These are phyloP conservation scores for Callosobruchus maculatus DNA, from an alignment of 2,888 invertebrate species.

Conservation along the genomic window DNA sequence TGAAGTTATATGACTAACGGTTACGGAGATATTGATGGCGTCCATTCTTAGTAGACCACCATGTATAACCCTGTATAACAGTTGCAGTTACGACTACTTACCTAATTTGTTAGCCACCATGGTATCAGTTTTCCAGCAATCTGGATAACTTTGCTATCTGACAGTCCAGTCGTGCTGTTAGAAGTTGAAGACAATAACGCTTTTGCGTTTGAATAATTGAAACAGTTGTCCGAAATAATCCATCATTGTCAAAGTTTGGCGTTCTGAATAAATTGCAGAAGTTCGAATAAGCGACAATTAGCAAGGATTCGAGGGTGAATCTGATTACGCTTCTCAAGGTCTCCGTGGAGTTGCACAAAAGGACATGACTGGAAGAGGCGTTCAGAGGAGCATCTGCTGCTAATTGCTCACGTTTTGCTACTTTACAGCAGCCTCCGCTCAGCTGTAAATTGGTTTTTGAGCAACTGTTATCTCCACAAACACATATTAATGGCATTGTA, in stretches of 20 bases:
- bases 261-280: neutral
- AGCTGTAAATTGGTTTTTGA: neutral
- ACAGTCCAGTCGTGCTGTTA: neutral
- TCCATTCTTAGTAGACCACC: too few species aligned
- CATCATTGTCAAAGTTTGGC: neutral
- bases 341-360: neutral
- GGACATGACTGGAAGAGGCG: neutral
- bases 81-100: too few species aligned
- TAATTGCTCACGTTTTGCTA: neutral
- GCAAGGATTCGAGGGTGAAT: neutral
- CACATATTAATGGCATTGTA: neutral
- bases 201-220: neutral
- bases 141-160: neutral
- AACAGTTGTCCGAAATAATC: neutral
- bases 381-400: neutral
- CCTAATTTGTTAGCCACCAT: too few species aligned
- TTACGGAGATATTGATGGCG: too few species aligned
- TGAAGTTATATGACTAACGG: too few species aligned
- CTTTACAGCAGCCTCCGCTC: neutral
- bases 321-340: neutral
- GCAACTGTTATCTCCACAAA: neutral
- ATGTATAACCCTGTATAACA: too few species aligned
- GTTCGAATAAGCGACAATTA: neutral
- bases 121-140: too few species aligned
- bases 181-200: neutral